Percentiles rank a stretch among this genome's conserved stretches.
Conservation (phyloP, 2,113 vertebrate species). For the Burhinus bistriatus region DNA sequence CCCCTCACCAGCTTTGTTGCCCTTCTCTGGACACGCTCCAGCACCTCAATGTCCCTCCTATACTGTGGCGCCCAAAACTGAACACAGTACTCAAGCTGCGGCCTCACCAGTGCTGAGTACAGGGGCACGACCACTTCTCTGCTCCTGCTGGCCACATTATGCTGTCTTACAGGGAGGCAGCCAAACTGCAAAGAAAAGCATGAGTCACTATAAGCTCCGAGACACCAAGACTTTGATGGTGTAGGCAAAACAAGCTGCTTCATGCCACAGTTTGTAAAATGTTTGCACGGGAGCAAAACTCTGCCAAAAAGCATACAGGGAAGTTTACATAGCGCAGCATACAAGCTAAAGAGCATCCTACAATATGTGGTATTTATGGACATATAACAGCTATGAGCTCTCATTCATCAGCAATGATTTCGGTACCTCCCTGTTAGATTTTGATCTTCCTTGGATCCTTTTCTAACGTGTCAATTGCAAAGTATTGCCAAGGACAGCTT, state of each 20-base stretch:
- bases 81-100: no score
- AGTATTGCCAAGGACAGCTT: background rate
- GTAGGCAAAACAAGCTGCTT: constrained; percentile 37
- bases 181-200: background rate
- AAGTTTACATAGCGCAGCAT: background rate
- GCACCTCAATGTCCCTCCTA: no score
- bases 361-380: background rate
- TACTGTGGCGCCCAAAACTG: no score
- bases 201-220: constrained; percentile 17
- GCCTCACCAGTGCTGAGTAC: no score
- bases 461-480: background rate
- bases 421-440: background rate
- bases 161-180: background rate
- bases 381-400: background rate
- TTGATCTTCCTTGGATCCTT: background rate
- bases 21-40: no score
- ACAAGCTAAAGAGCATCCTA: background rate
- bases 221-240: constrained; percentile 7
- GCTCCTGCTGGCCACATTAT: background rate
- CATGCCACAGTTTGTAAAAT: background rate
- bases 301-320: background rate
- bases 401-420: background rate
- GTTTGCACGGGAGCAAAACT: background rate
- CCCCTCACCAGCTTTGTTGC: no score
- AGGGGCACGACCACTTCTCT: no score